Percentiles rank a stretch among this genome's conserved stretches.
These are phyloP conservation scores for Scaptomyza graminum DNA, from an alignment of 1,140 invertebrate species.

Conservation along the genomic window DNA sequence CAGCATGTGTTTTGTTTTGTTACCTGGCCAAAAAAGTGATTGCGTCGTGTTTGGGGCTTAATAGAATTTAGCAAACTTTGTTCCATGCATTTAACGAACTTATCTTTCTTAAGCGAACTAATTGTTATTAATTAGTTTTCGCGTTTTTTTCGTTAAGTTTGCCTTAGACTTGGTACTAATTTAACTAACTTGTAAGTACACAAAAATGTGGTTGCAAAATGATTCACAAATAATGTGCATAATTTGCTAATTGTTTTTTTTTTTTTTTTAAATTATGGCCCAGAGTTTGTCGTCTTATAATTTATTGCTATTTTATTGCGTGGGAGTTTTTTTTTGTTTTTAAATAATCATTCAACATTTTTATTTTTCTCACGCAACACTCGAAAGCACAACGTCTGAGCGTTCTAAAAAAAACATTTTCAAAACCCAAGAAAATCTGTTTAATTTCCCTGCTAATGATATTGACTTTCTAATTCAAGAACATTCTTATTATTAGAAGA, in stretches of 20 bases:
- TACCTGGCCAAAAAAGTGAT: constrained; percentile 46
- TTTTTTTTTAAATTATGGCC: constrained; percentile 62
- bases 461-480: not conserved
- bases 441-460: constrained; percentile 42
- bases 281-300: constrained; percentile 43
- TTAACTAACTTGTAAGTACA: constrained; percentile 58
- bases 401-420: too few species aligned
- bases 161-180: constrained; percentile 29
- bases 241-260: constrained; percentile 38
- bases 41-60: constrained; percentile 43
- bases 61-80: constrained; percentile 38
- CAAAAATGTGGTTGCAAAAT: constrained; percentile 2
- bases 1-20: constrained; percentile 12
- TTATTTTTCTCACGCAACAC: not conserved
- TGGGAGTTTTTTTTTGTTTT: constrained; percentile 31
- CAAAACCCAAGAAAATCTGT: too few species aligned
- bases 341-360: not conserved
- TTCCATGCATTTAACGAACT: constrained; percentile 33
- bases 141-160: not conserved
- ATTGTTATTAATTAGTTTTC: constrained; percentile 70
- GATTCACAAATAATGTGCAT: constrained; percentile 65
- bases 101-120: constrained; percentile 45
- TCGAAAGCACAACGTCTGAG: too few species aligned
- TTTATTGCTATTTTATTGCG: constrained; percentile 27
- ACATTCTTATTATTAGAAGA: too few species aligned